phyloP scores from a whole-genome alignment of 2,797 vertebrate species.

The Semaprochilodus insignis region DNA sequence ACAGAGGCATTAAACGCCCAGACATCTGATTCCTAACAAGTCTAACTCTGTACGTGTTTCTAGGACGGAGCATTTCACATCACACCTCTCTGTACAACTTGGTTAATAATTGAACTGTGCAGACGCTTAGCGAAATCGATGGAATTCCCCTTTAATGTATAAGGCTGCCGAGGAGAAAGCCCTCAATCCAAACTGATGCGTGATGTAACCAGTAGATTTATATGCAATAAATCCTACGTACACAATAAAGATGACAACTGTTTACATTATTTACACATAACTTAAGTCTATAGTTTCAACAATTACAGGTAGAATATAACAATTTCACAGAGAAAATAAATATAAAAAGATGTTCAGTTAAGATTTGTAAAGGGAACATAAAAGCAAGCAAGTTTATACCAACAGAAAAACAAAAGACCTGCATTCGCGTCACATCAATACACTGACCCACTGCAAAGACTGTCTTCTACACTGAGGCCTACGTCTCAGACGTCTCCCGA shows the following conservation, averaged over 20 bases:
- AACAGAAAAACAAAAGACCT: conserved; percentile 69
- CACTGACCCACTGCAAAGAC: conserved; percentile 60
- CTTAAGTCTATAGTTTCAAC: conserved; percentile 75
- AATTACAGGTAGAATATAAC: conserved; percentile 75
- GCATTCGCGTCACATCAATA: conserved; percentile 72
- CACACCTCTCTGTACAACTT: no score
- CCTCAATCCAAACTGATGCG: conserved; percentile 70
- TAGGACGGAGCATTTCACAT: no score
- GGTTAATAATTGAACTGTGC: no score
- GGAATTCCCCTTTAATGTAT: conserved; percentile 46
- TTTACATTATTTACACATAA: conserved; percentile 81
- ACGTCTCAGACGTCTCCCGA: background rate
- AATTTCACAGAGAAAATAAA: conserved; percentile 80
- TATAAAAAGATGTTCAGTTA: conserved; percentile 71
- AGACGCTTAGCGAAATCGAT: no score
- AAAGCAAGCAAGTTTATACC: conserved; percentile 73
- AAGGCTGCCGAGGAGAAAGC: conserved; percentile 75
- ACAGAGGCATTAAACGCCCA: no score
- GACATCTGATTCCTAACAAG: no score
- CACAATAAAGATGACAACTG: conserved; percentile 71
- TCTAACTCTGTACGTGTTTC: no score
- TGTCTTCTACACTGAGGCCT: conserved; percentile 10
- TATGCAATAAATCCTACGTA: conserved; percentile 73
- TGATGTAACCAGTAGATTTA: conserved; percentile 64
- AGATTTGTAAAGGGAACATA: conserved; percentile 70